Conservation (phyloP, 2,888 invertebrate genomes). For the Nymphalis urticae region DNA sequence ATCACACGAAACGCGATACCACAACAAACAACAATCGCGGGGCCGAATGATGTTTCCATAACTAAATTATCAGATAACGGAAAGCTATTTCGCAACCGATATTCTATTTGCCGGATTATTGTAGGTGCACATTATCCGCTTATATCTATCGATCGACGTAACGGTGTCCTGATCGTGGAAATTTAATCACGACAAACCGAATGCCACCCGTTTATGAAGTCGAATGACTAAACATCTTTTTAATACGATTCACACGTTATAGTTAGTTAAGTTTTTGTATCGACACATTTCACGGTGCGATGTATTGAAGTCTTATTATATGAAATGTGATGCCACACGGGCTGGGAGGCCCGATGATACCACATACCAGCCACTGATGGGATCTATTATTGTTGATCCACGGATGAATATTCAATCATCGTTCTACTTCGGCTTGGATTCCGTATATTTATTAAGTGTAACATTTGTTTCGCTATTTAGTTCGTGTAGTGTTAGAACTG, state of each 20-base stretch:
- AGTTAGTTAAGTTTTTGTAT: constrained; percentile 80
- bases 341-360: constrained; percentile 51
- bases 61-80: constrained; percentile 35
- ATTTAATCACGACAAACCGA: constrained; percentile 81
- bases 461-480: constrained; percentile 57
- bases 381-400: constrained; percentile 80
- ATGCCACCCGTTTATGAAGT: constrained; percentile 80
- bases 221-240: constrained; percentile 80
- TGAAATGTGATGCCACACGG: constrained; percentile 73
- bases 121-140: constrained; percentile 62
- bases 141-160: constrained; percentile 65
- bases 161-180: constrained; percentile 78
- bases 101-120: constrained; percentile 73
- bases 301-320: constrained; percentile 80
- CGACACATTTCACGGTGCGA: constrained; percentile 80
- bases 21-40: constrained; percentile 11
- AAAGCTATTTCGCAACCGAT: constrained; percentile 58
- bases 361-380: constrained; percentile 78
- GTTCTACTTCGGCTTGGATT: constrained; percentile 65
- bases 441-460: constrained; percentile 52
- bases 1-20: constrained; percentile 10
- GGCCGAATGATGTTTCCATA: constrained; percentile 28
- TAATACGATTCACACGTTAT: constrained; percentile 83
- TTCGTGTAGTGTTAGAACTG: constrained; percentile 32
- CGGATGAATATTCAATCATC: constrained; percentile 80